phyloP scores from a whole-genome alignment of 2,113 vertebrate species.

The Eonycteris spelaea region DNA sequence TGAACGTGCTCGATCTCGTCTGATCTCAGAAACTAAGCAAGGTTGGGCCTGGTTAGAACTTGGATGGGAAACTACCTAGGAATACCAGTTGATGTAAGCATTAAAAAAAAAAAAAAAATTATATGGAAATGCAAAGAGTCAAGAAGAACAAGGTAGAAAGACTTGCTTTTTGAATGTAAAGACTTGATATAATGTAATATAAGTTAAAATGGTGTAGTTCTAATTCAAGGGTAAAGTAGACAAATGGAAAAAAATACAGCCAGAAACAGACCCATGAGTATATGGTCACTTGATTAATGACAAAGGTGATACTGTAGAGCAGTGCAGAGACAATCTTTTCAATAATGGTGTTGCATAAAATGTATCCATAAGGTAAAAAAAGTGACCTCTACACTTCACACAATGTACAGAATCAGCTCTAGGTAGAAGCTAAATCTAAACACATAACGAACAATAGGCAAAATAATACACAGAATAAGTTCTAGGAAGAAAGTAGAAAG shows the following conservation, averaged over 20 bases:
- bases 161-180: background rate
- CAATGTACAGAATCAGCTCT: background rate
- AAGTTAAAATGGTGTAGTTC: background rate
- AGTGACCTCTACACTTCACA: background rate
- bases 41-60: no score
- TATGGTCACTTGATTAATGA: background rate
- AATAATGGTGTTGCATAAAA: background rate
- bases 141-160: background rate
- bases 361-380: background rate
- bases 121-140: background rate
- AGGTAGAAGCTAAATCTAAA: background rate
- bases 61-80: no score
- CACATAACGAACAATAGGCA: background rate
- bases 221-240: background rate
- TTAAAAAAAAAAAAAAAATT: background rate
- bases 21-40: no score
- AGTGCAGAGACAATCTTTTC: background rate
- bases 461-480: background rate
- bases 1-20: no score
- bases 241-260: background rate
- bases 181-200: background rate
- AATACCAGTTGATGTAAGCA: no score
- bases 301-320: background rate
- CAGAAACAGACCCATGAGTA: background rate
- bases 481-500: background rate